Conservation (phyloP, 2,888 invertebrate species). For the Conus canariensis region DNA sequence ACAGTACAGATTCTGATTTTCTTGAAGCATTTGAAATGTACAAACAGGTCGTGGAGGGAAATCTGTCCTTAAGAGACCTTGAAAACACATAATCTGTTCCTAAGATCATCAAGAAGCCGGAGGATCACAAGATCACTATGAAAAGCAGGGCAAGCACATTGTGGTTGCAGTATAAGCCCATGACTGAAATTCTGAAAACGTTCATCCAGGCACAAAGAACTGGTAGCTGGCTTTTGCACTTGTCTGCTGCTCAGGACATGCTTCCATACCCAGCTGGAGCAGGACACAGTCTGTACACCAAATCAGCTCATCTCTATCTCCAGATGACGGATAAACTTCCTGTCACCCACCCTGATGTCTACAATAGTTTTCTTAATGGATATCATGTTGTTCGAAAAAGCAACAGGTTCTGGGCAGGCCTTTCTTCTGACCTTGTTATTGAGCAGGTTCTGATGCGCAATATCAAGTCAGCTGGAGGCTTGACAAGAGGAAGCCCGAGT, state of each 20-base stretch:
- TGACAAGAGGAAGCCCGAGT: slow-evolving; percentile 19
- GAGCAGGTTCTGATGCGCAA: slow-evolving; percentile 52
- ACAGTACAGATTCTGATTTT: no score
- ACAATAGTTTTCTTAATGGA: slow-evolving; percentile 8
- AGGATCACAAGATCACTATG: no score
- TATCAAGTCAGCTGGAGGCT: slow-evolving; percentile 42
- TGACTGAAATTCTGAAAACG: background rate
- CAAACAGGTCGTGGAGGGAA: no score
- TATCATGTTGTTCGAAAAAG: slow-evolving; percentile 45
- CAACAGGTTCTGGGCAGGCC: slow-evolving; percentile 42
- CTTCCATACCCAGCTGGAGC: background rate
- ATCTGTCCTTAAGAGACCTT: no score
- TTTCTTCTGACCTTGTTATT: slow-evolving; percentile 30
- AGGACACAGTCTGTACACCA: slow-evolving; percentile 7
- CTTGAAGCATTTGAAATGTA: no score
- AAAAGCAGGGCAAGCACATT: background rate
- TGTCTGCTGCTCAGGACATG: background rate
- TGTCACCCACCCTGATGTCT: background rate
- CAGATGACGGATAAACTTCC: background rate
- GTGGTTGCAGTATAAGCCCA: slow-evolving; percentile 6
- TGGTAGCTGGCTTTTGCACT: background rate
- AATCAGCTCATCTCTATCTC: background rate
- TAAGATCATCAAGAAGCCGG: no score
- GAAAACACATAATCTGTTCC: no score
- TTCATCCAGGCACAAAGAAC: background rate